Evolutionary conservation across 2,888 invertebrate genomes (phyloP).

Genomic region (Cynaeus angustus): DNA sequence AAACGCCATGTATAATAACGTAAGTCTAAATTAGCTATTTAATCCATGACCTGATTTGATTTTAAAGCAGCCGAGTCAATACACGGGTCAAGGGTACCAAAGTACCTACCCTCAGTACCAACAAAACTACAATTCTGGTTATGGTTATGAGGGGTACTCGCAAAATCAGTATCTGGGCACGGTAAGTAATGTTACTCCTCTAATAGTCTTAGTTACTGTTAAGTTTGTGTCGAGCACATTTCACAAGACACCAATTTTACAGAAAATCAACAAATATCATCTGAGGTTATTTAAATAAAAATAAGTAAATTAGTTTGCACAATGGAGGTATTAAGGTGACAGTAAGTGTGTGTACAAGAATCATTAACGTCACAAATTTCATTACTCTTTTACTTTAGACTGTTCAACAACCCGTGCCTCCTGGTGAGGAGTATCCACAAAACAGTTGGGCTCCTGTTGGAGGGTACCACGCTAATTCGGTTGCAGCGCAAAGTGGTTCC

Average conservation of each 20-base stretch:
- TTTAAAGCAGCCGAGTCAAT: constrained; percentile 54
- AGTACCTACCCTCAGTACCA: constrained; percentile 59
- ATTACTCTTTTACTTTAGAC: constrained; percentile 55
- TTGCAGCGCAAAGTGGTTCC: constrained; percentile 61
- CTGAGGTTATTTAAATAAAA: constrained; percentile 55
- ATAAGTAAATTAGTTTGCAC: constrained; percentile 50
- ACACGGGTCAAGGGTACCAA: constrained; percentile 58
- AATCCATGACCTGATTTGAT: too few relatives aligned
- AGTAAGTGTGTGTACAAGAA: constrained; percentile 47
- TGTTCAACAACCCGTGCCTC: constrained; percentile 57
- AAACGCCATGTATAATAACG: constrained; percentile 58
- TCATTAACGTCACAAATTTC: constrained; percentile 35
- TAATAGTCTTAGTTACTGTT: constrained; percentile 44
- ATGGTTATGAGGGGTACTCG: constrained; percentile 60
- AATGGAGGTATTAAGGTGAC: constrained; percentile 56
- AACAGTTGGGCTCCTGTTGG: constrained; percentile 60
- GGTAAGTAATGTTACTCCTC: constrained; percentile 42
- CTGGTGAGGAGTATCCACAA: constrained; percentile 56
- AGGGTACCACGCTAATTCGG: constrained; percentile 49
- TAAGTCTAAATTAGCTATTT: too few relatives aligned
- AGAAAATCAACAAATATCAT: constrained; percentile 56
- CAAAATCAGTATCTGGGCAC: constrained; percentile 52
- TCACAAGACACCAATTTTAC: constrained; percentile 58
- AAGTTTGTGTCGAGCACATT: constrained; percentile 50
- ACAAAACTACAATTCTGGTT: constrained; percentile 57